Percentiles rank a stretch among this genome's conserved stretches.
These are phyloP conservation scores for Crypturellus undulatus DNA, from an alignment of 2,113 vertebrate species.

Conservation along the genomic window DNA sequence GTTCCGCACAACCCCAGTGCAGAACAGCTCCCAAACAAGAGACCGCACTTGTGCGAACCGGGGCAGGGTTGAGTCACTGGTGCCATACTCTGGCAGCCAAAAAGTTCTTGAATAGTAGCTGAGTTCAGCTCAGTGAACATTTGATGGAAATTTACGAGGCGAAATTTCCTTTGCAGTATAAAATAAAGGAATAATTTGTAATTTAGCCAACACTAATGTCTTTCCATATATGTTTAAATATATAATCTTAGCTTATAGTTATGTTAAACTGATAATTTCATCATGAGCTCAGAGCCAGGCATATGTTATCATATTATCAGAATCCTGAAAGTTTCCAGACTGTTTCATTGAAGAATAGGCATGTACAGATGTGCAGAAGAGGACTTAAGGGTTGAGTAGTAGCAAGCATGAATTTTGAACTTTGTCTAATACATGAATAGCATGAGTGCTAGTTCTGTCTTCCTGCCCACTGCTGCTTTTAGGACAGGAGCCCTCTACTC, in stretches of 20 bases:
- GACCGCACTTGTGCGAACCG: not conserved
- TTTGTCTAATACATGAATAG: not conserved
- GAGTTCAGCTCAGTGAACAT: not conserved
- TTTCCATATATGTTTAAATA: not conserved
- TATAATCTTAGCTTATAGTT: not conserved
- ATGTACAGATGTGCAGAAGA: fast-evolving
- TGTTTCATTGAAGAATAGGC: not conserved
- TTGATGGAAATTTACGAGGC: not conserved
- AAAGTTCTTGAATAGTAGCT: not conserved
- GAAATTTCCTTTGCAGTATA: not conserved
- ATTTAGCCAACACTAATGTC: not conserved
- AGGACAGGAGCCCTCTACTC: not conserved
- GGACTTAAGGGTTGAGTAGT: not conserved
- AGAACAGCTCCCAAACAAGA: not conserved
- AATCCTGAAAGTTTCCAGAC: not conserved
- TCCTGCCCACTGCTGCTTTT: not conserved
- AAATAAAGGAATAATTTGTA: not conserved
- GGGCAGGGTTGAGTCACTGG: not conserved
- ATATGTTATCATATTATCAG: not conserved
- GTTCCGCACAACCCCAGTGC: not conserved
- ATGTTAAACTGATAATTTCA: fast-evolving
- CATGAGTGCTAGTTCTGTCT: not conserved
- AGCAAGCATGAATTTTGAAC: not conserved
- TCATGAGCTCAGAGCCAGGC: not conserved
- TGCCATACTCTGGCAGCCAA: not conserved